Conservation (phyloP, 2,888 invertebrate genomes). For the Leptinotarsa rubiginosa region DNA sequence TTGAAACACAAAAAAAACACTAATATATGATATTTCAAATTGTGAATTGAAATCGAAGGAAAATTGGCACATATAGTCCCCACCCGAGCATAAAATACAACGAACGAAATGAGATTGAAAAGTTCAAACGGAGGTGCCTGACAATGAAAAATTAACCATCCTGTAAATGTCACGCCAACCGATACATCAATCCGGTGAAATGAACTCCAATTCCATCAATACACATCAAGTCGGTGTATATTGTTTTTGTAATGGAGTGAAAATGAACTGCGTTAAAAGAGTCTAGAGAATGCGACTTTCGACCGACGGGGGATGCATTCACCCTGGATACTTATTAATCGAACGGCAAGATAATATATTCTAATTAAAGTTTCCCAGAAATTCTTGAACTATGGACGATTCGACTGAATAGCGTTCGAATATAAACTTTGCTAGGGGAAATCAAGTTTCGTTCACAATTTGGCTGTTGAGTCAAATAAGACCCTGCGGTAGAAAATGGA, state of each 20-base stretch:
- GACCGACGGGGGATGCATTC: neutral
- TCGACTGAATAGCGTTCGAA: neutral
- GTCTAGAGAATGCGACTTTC: neutral
- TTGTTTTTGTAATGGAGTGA: conserved; percentile 26
- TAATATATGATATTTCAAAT: neutral
- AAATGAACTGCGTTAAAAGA: conserved; percentile 2
- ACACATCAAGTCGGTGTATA: conserved; percentile 22
- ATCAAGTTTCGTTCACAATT: too few species aligned
- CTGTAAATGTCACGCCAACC: conserved; percentile 18
- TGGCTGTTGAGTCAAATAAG: too few species aligned
- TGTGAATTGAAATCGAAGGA: neutral
- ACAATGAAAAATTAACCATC: conserved; percentile 24
- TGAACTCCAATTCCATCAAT: conserved; percentile 22
- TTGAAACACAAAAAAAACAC: too few species aligned
- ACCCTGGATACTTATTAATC: conserved; percentile 52
- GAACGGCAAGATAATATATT: conserved; percentile 54
- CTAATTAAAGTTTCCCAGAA: conserved; percentile 52
- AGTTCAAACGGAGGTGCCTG: conserved; percentile 4
- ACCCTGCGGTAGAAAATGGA: too few species aligned
- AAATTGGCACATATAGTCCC: neutral
- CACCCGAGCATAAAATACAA: neutral
- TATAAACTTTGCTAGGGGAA: neutral
- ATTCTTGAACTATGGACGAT: conserved; percentile 35
- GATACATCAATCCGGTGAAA: conserved; percentile 20
- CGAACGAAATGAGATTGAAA: conserved; percentile 1